Conservation (phyloP, 92 coral and sea anemone species). For the Pocillopora meandrina region DNA sequence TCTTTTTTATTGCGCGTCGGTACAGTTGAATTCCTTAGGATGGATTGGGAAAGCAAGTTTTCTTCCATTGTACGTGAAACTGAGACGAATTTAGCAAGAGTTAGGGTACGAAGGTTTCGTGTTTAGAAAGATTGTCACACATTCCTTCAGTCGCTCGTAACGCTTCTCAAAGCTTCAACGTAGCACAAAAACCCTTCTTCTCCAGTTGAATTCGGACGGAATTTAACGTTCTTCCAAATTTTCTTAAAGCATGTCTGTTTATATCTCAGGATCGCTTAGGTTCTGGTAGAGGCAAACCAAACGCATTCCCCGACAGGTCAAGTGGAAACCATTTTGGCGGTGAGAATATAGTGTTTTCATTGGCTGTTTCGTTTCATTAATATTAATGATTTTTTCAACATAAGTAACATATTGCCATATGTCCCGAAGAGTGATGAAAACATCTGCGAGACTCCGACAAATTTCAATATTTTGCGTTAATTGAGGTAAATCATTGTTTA, state of each 20-base stretch:
- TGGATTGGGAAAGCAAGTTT: slow-evolving; percentile 96
- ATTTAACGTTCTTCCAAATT: not conserved
- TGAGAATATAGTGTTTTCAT: slow-evolving; percentile 13
- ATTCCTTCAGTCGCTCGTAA: slow-evolving; percentile 8
- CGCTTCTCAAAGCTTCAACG: not conserved
- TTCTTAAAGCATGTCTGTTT: not conserved
- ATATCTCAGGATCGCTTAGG: slow-evolving; percentile 56
- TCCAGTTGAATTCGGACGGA: no score
- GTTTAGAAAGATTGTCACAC: slow-evolving; percentile 2
- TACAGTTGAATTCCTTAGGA: not conserved
- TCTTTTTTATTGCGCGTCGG: no score
- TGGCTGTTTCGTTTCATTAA: not conserved
- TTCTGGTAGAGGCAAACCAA: slow-evolving; percentile 44
- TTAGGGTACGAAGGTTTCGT: slow-evolving; percentile 59
- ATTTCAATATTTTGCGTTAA: no score
- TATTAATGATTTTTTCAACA: not conserved
- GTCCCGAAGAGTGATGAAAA: no score
- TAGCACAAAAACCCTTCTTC: not conserved
- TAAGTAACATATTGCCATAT: not conserved
- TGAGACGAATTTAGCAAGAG: slow-evolving; percentile 84
- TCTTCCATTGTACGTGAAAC: slow-evolving; percentile 94
- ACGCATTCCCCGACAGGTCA: slow-evolving; percentile 37
- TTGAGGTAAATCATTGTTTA: no score
- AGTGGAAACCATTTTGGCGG: slow-evolving; percentile 42
- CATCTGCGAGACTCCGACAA: no score